These are phyloP conservation scores for Hyphantria cunea DNA, from an alignment of 1,140 invertebrate species.

Conservation along the genomic window DNA sequence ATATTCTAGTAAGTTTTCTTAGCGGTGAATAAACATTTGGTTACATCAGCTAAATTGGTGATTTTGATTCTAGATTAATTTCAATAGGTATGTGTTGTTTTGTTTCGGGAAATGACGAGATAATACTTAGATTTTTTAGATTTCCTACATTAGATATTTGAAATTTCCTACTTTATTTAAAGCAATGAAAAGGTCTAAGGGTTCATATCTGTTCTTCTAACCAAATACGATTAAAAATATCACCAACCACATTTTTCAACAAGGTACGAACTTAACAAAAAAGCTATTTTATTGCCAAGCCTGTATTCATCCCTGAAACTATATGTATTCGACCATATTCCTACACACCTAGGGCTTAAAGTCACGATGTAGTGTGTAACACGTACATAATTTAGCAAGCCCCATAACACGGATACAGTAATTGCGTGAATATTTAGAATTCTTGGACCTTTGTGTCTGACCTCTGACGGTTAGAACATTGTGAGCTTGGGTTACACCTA, in stretches of 20 bases:
- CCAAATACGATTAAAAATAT: background rate
- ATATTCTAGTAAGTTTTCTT: too few relatives aligned
- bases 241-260: background rate
- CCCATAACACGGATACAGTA: slow-evolving; percentile 15
- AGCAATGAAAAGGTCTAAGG: background rate
- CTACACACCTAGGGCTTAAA: background rate
- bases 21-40: too few relatives aligned
- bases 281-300: background rate
- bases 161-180: slow-evolving; percentile 2
- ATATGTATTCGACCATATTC: background rate
- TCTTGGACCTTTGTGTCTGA: slow-evolving; percentile 13
- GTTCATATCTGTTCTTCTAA: background rate
- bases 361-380: background rate
- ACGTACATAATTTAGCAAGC: slow-evolving; percentile 21
- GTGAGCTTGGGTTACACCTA: slow-evolving; percentile 7
- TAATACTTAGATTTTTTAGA: too few relatives aligned
- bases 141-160: background rate
- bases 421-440: slow-evolving; percentile 22
- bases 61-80: too few relatives aligned
- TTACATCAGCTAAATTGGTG: too few relatives aligned
- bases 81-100: too few relatives aligned
- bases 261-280: background rate
- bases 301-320: background rate
- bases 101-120: too few relatives aligned
- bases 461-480: background rate